Evolutionary conservation across 2,113 vertebrate genomes (phyloP).

Genomic region (Amazona vittata): DNA sequence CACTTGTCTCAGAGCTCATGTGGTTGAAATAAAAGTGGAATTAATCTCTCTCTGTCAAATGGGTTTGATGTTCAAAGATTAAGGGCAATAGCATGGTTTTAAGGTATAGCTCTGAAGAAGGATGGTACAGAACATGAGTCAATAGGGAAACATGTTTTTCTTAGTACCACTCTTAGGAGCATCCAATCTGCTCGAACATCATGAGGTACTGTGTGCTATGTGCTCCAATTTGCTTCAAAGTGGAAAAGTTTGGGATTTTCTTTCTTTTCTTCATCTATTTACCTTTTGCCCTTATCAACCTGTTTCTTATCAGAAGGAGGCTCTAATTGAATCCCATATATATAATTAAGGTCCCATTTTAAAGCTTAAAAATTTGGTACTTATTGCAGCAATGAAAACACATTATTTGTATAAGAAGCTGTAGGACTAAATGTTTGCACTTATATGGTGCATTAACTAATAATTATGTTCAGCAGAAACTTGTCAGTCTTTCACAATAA

Average conservation of each 20-base stretch:
- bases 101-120: background rate
- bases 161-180: background rate
- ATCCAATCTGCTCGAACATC: background rate
- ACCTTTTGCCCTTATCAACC: background rate
- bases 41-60: background rate
- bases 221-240: background rate
- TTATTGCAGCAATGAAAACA: background rate
- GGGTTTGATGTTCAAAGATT: background rate
- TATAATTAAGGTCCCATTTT: background rate
- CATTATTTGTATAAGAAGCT: conserved; percentile 29
- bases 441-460: conserved; percentile 48
- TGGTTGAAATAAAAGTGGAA: background rate
- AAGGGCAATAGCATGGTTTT: background rate
- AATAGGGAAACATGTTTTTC: background rate
- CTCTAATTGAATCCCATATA: background rate
- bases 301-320: background rate
- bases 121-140: background rate
- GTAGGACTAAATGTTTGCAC: conserved; percentile 49
- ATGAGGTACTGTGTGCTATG: background rate
- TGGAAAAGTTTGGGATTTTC: background rate
- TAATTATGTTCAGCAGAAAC: conserved; percentile 68
- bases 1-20: background rate
- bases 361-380: background rate
- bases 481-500: conserved; percentile 64
- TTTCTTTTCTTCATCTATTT: background rate